phyloP scores from a whole-genome alignment of 1,140 invertebrate genomes.

The Leptestheria dahalacensis region DNA sequence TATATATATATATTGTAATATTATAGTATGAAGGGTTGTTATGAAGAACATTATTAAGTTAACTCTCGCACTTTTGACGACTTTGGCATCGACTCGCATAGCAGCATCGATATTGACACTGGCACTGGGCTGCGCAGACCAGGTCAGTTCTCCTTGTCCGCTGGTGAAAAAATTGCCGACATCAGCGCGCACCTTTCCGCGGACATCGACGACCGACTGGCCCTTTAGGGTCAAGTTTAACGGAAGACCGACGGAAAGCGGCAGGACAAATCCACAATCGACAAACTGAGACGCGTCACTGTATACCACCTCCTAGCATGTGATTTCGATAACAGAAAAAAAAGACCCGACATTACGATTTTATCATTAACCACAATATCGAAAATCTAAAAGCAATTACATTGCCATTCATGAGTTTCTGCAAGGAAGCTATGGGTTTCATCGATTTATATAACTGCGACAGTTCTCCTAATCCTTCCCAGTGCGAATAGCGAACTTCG shows the following conservation, averaged over 20 bases:
- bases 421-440: constrained; percentile 37
- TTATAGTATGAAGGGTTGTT: too few relatives aligned
- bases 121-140: constrained; percentile 18
- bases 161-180: constrained; percentile 11
- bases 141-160: constrained; percentile 17
- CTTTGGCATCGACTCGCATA: constrained; percentile 1
- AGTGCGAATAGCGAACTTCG: constrained; percentile 50
- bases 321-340: too few relatives aligned
- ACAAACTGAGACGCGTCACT: constrained; percentile 9
- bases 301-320: background rate
- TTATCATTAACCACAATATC: background rate
- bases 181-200: constrained; percentile 2
- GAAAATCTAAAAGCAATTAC: background rate
- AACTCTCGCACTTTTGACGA: background rate
- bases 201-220: constrained; percentile 61
- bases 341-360: too few relatives aligned
- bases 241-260: constrained; percentile 68
- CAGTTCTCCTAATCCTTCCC: constrained; percentile 50
- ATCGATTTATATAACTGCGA: constrained; percentile 38
- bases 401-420: constrained; percentile 5
- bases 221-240: constrained; percentile 67
- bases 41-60: too few relatives aligned
- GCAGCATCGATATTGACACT: constrained; percentile 1
- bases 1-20: too few relatives aligned
- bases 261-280: constrained; percentile 30